Conservation (phyloP, 2,888 invertebrate genomes). For the Euzetes globulus region DNA sequence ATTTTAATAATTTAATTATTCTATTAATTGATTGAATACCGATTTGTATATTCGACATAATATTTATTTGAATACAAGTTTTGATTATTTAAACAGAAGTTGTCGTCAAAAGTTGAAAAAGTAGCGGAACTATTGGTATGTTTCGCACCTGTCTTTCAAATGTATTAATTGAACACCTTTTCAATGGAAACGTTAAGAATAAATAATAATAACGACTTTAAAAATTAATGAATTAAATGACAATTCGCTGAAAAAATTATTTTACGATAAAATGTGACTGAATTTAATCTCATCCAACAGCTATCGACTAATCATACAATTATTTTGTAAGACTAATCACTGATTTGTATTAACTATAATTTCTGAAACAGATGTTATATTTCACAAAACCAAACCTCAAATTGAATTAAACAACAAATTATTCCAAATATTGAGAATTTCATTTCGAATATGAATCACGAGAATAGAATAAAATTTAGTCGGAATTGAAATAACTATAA, state of each 20-base stretch:
- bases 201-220: not conserved
- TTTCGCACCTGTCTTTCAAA: not conserved
- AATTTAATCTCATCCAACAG: not conserved
- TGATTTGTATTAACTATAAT: not conserved
- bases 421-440: too few species aligned
- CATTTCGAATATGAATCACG: not conserved
- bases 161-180: conserved; percentile 8
- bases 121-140: not conserved
- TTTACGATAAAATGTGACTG: not conserved
- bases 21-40: not conserved
- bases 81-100: not conserved
- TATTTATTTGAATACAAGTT: not conserved
- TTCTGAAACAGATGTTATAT: not conserved
- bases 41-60: not conserved
- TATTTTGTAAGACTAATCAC: not conserved
- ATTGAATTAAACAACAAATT: not conserved
- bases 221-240: not conserved
- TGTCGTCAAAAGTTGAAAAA: not conserved
- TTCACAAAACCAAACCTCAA: not conserved
- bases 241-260: not conserved
- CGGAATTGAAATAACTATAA: too few species aligned
- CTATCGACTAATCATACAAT: not conserved
- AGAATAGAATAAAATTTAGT: too few species aligned
- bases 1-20: too few species aligned
- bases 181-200: not conserved